Evolutionary conservation across 53 echinoderm and acorn worm species (phyloP).

Genomic region (Echinarachnius parma): DNA sequence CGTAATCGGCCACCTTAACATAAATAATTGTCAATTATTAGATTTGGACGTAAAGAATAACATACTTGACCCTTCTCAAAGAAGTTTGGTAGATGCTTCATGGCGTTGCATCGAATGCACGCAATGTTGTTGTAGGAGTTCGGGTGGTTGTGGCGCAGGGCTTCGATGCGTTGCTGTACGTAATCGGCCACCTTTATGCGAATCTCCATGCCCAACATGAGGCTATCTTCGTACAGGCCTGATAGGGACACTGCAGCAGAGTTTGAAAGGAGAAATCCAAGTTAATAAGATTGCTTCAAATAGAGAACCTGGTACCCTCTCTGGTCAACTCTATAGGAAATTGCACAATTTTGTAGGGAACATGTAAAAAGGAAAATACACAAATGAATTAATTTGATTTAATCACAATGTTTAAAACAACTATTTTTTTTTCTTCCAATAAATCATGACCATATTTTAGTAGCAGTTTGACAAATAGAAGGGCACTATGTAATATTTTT

Average conservation of each 20-base stretch:
- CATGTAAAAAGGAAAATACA: no score
- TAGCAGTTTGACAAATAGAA: no score
- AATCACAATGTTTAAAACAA: no score
- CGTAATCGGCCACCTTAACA: constrained; percentile 95
- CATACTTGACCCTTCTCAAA: constrained; percentile 92
- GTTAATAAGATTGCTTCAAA: background rate
- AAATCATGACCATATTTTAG: no score
- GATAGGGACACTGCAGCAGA: constrained; percentile 74
- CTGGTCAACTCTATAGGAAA: no score
- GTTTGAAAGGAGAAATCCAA: no score
- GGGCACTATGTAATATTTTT: no score
- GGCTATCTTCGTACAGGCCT: constrained; percentile 59
- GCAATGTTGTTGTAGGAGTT: constrained; percentile 71
- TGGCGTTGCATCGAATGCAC: constrained; percentile 85
- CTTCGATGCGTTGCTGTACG: constrained; percentile 86
- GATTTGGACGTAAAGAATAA: background rate
- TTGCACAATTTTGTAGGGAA: no score
- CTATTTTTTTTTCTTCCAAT: no score
- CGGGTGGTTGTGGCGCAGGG: constrained; percentile 69
- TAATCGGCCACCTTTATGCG: constrained; percentile 92
- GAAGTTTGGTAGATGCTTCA: constrained; percentile 98
- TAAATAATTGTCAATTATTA: background rate
- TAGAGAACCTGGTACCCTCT: no score
- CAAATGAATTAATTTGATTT: no score
- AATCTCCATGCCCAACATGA: constrained; percentile 97